Evolutionary conservation across 2,113 vertebrate genomes (phyloP).

Genomic region (Hyaena hyaena): DNA sequence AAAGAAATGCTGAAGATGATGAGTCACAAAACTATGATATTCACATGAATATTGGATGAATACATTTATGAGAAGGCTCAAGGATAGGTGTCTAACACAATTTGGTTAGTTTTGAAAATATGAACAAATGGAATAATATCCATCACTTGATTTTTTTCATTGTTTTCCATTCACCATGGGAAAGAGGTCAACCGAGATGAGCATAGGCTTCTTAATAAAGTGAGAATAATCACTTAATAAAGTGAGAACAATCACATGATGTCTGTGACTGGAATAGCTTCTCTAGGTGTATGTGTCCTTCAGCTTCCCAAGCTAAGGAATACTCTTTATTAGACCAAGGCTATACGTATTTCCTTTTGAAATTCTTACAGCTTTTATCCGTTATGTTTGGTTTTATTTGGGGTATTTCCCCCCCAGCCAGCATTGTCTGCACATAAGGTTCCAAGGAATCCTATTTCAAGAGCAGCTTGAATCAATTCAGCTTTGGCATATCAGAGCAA

Average conservation of each 20-base stretch:
- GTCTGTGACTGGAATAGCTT: neutral
- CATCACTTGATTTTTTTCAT: neutral
- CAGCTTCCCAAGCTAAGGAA: neutral
- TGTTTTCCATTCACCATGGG: neutral
- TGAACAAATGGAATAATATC: neutral
- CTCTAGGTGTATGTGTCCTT: constrained; percentile 17
- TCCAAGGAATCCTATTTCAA: constrained; percentile 60
- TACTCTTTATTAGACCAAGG: neutral
- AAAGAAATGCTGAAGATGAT: neutral
- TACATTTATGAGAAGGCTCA: neutral
- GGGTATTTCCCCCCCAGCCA: neutral
- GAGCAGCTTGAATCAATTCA: constrained; percentile 73
- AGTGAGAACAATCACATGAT: neutral
- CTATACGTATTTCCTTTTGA: neutral
- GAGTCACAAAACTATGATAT: neutral
- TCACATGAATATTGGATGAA: neutral
- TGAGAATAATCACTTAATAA: neutral
- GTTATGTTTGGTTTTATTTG: constrained; percentile 23
- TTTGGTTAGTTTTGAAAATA: constrained; percentile 31
- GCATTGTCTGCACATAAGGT: neutral
- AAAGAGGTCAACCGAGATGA: neutral
- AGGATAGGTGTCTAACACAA: neutral
- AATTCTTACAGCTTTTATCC: constrained; percentile 61
- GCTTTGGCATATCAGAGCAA: constrained; percentile 57
- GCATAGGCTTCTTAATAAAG: neutral